Conservation (phyloP, 2,888 invertebrate species). For the Drosophila atroscutellata region DNA sequence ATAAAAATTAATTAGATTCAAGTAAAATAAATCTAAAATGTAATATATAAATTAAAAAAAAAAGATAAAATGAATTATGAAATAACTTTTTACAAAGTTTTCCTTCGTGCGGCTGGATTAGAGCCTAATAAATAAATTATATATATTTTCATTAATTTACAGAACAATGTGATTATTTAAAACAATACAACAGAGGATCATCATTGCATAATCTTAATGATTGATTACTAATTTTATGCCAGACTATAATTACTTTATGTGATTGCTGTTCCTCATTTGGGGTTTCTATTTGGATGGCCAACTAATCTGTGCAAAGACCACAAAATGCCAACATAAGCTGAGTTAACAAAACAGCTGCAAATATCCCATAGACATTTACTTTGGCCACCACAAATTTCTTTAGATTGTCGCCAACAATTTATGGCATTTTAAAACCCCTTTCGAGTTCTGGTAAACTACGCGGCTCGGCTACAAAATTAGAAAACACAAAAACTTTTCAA, state of each 20-base stretch:
- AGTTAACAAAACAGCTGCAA: conserved; percentile 67
- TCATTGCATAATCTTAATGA: background rate
- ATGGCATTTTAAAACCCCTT: conserved; percentile 75
- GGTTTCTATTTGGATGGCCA: conserved; percentile 23
- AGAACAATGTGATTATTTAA: background rate
- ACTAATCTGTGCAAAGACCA: conserved; percentile 62
- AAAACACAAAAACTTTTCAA: conserved; percentile 59
- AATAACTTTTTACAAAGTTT: background rate
- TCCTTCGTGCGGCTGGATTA: background rate
- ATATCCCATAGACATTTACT: conserved; percentile 45
- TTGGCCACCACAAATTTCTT: conserved; percentile 56
- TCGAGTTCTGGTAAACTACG: conserved; percentile 43
- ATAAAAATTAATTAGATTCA: background rate
- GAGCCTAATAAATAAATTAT: background rate
- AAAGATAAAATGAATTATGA: background rate
- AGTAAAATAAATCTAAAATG: background rate
- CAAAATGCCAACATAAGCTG: conserved; percentile 63
- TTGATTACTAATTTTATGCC: background rate
- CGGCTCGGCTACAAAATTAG: conserved; percentile 65
- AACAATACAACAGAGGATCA: background rate
- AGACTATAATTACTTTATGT: conserved; percentile 1
- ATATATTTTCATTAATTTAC: background rate
- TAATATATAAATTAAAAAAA: background rate
- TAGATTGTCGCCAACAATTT: conserved; percentile 55
- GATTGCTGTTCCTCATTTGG: background rate